Percentiles rank a stretch among this genome's conserved stretches.
phyloP scores from a whole-genome alignment of 2,113 vertebrate genomes.

The Taurulus bubalis region DNA sequence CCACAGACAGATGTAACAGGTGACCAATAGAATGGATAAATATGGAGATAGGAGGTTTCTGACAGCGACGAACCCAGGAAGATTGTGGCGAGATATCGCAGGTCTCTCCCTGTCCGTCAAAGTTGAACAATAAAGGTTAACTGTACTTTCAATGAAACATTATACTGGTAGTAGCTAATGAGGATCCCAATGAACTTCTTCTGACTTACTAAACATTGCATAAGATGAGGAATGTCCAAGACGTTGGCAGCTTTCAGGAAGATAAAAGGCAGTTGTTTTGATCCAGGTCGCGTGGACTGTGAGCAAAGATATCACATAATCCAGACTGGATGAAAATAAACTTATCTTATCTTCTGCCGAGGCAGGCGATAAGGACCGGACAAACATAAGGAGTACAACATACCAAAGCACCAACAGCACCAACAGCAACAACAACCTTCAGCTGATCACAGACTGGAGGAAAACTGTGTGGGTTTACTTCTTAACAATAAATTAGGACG shows the following conservation, averaged over 20 bases:
- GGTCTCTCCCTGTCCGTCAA: constrained; percentile 9
- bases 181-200: constrained; percentile 13
- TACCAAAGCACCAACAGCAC: constrained; percentile 36
- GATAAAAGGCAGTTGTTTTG: constrained; percentile 56
- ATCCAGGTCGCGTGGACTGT: constrained; percentile 44
- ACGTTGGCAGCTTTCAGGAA: constrained; percentile 53
- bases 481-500: constrained; percentile 86
- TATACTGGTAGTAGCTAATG: not conserved
- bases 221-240: constrained; percentile 63
- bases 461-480: constrained; percentile 31
- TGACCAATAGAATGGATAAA: not conserved
- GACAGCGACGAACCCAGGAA: constrained; percentile 17
- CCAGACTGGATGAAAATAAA: constrained; percentile 45
- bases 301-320: constrained; percentile 47
- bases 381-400: constrained; percentile 45
- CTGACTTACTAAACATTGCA: constrained; percentile 51
- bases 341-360: constrained; percentile 50
- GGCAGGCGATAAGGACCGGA: constrained; percentile 35
- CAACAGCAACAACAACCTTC: constrained; percentile 42
- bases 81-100: constrained; percentile 38
- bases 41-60: not conserved
- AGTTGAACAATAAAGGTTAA: constrained; percentile 18
- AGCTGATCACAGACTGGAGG: constrained; percentile 30
- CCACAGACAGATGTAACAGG: not conserved
- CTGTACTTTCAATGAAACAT: constrained; percentile 7